Evolutionary conservation across 2,888 invertebrate species (phyloP).

Genomic region (Stenodema calcarata): DNA sequence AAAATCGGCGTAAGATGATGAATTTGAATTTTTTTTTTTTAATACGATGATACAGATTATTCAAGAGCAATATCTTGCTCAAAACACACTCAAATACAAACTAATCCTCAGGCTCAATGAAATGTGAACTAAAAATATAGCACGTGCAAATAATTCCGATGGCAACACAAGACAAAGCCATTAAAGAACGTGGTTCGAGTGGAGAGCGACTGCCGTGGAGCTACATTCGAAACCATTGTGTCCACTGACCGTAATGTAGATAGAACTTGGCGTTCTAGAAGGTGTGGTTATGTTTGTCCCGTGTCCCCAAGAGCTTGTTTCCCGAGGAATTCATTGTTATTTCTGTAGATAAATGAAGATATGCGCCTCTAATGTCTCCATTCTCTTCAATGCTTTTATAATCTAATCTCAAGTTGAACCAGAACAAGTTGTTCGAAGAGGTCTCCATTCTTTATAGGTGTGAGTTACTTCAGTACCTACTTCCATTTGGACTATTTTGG

Average conservation of each 20-base stretch:
- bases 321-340: conserved; percentile 32
- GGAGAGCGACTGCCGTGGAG: background rate
- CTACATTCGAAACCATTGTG: conserved; percentile 25
- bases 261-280: conserved; percentile 6
- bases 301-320: conserved; percentile 5
- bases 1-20: too few relatives aligned
- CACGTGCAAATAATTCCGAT: background rate
- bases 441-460: background rate
- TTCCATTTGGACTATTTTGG: background rate
- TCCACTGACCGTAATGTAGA: conserved; percentile 37
- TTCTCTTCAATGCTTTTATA: conserved; percentile 15
- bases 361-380: conserved; percentile 32
- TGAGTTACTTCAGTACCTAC: background rate
- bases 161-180: conserved; percentile 17
- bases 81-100: too few relatives aligned
- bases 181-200: background rate
- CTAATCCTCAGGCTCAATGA: background rate
- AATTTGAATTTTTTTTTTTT: too few relatives aligned
- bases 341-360: conserved; percentile 34
- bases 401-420: conserved; percentile 12
- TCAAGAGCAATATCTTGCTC: too few relatives aligned
- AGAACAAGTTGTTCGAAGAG: conserved; percentile 19
- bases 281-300: conserved; percentile 35
- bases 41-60: too few relatives aligned
- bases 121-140: background rate